Evolutionary conservation across 1,140 invertebrate genomes (phyloP).

Genomic region (Trachymyrmex septentrionalis): DNA sequence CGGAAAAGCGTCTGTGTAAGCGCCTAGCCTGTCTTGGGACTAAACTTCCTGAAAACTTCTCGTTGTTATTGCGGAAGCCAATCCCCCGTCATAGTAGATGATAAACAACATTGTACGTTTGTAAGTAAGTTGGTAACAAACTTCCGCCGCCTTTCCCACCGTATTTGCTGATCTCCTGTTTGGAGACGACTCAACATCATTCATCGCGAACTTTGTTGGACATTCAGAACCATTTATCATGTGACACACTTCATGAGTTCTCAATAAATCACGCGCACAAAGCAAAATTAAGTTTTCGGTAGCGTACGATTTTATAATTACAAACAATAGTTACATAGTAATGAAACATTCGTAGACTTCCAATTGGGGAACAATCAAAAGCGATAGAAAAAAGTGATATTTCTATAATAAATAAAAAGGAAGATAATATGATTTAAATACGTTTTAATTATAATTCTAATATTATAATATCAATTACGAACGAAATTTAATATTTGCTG

Average conservation of each 20-base stretch:
- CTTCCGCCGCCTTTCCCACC: conserved; percentile 20
- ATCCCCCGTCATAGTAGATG: conserved; percentile 34
- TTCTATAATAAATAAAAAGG: background rate
- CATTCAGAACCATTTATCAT: conserved; percentile 30
- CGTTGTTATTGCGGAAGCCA: conserved; percentile 59
- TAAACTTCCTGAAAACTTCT: conserved; percentile 50
- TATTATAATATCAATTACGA: no score
- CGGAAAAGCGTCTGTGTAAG: background rate
- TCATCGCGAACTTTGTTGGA: conserved; percentile 35
- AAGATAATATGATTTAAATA: background rate
- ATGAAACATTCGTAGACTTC: background rate
- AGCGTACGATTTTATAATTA: background rate
- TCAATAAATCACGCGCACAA: background rate
- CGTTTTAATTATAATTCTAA: background rate
- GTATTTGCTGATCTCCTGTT: conserved; percentile 47
- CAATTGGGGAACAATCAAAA: background rate
- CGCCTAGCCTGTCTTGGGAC: background rate
- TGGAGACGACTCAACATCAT: conserved; percentile 29
- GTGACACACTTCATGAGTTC: conserved; percentile 30
- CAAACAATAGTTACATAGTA: background rate
- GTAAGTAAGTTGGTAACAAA: conserved; percentile 52
- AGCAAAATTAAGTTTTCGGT: conserved; percentile 3
- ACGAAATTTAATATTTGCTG: background rate
- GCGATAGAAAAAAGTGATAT: background rate
- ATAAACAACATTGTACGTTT: conserved; percentile 52